phyloP scores from a whole-genome alignment of 1,140 invertebrate species.

The Ceratina calcarata region DNA sequence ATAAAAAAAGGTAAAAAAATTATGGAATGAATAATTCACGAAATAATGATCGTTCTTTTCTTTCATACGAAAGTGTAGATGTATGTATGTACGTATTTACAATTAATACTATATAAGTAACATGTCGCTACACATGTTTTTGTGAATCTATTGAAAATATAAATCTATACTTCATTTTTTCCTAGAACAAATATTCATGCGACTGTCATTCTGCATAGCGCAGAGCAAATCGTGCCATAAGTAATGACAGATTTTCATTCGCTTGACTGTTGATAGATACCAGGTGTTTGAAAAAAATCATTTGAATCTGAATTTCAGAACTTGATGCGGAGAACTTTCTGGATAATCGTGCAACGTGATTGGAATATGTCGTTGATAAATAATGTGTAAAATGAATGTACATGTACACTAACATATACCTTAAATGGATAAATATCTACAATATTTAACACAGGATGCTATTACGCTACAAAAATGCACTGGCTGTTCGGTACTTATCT shows the following conservation, averaged over 20 bases:
- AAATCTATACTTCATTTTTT: slow-evolving; percentile 28
- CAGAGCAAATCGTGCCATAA: slow-evolving; percentile 16
- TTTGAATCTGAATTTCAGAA: background rate
- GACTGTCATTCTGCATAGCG: slow-evolving; percentile 5
- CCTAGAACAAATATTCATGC: slow-evolving; percentile 35
- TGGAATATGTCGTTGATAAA: slow-evolving; percentile 32
- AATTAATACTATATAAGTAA: slow-evolving; percentile 46
- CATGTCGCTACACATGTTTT: slow-evolving; percentile 30
- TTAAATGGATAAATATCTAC: slow-evolving; percentile 59
- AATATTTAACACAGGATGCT: slow-evolving; percentile 59
- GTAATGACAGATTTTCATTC: slow-evolving; percentile 16
- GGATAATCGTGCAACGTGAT: slow-evolving; percentile 23
- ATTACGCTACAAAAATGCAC: slow-evolving; percentile 53
- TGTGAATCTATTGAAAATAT: slow-evolving; percentile 27
- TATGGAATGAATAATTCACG: slow-evolving; percentile 42
- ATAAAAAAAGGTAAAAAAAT: slow-evolving; percentile 51
- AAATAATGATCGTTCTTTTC: slow-evolving; percentile 8
- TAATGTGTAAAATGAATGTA: slow-evolving; percentile 43
- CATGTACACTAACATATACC: slow-evolving; percentile 32
- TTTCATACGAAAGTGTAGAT: slow-evolving; percentile 11
- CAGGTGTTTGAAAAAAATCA: background rate
- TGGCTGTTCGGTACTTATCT: slow-evolving; percentile 48
- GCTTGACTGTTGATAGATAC: background rate
- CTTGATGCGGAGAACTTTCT: background rate
- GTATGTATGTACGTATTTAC: slow-evolving; percentile 26